A percentile compares a stretch with the other conserved stretches of the same genome.
Evolutionary conservation across 2,888 invertebrate species (phyloP).

Genomic region (Caenorhabditis sp.): DNA sequence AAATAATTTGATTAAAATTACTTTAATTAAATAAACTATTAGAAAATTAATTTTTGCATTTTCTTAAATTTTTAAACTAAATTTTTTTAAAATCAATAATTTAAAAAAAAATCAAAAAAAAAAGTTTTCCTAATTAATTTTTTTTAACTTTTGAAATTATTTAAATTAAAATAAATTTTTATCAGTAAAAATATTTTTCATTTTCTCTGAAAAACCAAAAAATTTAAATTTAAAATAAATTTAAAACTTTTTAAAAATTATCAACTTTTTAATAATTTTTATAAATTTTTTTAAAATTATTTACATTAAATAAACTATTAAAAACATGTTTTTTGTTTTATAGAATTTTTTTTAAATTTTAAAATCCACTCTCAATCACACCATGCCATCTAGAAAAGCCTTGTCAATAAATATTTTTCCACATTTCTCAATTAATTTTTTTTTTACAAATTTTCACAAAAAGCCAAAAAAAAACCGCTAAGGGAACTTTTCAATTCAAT

Average conservation of each 20-base stretch:
- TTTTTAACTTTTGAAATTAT: not conserved
- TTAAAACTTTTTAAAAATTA: not conserved
- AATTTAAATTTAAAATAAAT: not conserved
- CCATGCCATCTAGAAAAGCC: too few species aligned
- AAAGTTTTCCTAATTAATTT: not conserved
- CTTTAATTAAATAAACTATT: too few species aligned
- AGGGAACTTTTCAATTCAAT: too few species aligned
- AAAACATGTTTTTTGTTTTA: too few species aligned
- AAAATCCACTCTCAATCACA: too few species aligned
- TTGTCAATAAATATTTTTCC: not conserved
- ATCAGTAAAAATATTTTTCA: not conserved
- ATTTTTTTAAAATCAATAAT: not conserved
- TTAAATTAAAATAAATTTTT: not conserved
- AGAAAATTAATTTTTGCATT: not conserved
- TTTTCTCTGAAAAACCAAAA: not conserved
- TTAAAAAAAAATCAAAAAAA: not conserved
- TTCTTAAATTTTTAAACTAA: not conserved
- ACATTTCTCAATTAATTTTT: not conserved
- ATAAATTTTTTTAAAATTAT: not conserved
- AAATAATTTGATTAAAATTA: too few species aligned
- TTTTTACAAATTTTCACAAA: too few species aligned
- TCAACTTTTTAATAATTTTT: not conserved
- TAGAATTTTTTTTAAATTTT: too few species aligned
- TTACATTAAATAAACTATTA: not conserved
- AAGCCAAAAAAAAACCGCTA: constrained; percentile 7